A percentile compares a stretch with the other conserved stretches of the same genome.
phyloP scores from a whole-genome alignment of 2,113 vertebrate genomes.

The Ceyx margarethae region DNA sequence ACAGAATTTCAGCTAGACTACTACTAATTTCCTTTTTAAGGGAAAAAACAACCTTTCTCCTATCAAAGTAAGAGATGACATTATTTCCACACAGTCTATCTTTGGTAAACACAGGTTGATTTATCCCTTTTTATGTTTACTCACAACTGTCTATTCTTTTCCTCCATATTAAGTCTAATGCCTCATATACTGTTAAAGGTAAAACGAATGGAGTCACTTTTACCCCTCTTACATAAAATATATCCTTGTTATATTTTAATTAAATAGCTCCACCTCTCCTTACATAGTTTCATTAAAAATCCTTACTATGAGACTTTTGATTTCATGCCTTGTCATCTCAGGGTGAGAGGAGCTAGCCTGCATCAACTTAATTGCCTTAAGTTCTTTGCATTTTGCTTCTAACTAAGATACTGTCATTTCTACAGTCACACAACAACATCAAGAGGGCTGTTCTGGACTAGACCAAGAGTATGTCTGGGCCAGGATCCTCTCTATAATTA shows the following conservation, averaged over 20 bases:
- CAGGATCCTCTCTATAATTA: background rate
- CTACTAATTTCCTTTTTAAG: background rate
- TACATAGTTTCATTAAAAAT: background rate
- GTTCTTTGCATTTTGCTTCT: background rate
- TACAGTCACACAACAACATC: background rate
- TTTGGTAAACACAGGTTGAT: background rate
- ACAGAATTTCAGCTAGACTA: background rate
- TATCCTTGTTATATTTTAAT: background rate
- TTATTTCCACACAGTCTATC: background rate
- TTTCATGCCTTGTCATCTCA: background rate
- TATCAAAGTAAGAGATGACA: background rate
- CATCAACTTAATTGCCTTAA: background rate
- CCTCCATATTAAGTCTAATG: background rate
- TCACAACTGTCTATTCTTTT: background rate
- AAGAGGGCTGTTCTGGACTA: background rate
- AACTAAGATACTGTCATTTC: background rate
- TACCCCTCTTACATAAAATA: background rate
- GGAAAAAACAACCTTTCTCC: background rate
- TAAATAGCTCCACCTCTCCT: background rate
- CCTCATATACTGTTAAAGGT: background rate
- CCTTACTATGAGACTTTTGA: background rate
- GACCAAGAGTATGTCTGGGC: background rate
- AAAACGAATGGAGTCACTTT: background rate
- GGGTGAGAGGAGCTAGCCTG: background rate
- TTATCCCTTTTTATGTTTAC: background rate